phyloP scores from a whole-genome alignment of 2,113 vertebrate genomes.

The Cariama cristata region DNA sequence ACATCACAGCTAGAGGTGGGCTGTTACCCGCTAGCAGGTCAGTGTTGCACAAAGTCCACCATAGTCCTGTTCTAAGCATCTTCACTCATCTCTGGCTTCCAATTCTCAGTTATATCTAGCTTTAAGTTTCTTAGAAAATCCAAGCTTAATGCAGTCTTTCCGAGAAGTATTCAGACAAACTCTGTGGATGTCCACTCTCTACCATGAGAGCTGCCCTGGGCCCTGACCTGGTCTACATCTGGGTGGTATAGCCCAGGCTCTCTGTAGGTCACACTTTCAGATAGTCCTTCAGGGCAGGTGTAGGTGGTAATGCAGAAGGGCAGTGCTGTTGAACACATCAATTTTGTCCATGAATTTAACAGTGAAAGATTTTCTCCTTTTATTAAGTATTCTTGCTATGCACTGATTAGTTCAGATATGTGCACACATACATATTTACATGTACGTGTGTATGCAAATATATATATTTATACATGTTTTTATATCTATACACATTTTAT shows the following conservation, averaged over 20 bases:
- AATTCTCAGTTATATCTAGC: background rate
- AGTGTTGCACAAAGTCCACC: accelerated
- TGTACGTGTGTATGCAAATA: background rate
- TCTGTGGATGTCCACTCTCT: background rate
- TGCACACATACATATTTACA: background rate
- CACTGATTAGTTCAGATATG: background rate
- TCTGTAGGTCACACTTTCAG: accelerated
- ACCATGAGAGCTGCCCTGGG: background rate
- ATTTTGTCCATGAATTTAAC: background rate
- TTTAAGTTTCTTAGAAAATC: background rate
- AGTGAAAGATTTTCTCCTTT: background rate
- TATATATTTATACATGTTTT: background rate
- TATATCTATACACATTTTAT: background rate
- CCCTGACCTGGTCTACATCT: background rate
- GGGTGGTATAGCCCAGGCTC: background rate
- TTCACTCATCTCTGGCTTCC: background rate
- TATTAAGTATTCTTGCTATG: background rate
- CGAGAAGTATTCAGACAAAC: background rate
- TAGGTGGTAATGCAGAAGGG: background rate
- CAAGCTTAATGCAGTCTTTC: background rate
- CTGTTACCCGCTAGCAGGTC: background rate
- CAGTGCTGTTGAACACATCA: background rate
- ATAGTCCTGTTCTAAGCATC: background rate
- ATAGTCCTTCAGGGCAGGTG: background rate
- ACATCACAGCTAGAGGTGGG: background rate